Evolutionary conservation across 2,113 vertebrate species (phyloP).

Genomic region (Ochotona princeps): DNA sequence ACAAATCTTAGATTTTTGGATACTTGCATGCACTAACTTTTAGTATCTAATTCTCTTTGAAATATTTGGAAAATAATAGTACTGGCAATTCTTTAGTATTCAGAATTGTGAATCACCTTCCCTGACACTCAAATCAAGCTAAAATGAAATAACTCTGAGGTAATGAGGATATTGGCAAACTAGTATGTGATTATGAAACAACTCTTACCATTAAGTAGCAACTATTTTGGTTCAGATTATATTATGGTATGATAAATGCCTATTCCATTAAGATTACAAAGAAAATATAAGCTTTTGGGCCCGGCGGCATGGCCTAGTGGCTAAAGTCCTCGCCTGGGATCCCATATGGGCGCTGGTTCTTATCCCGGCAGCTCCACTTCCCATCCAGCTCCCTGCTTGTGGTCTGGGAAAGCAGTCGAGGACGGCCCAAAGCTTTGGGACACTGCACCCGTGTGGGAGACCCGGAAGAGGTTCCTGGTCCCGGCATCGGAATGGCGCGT

Average conservation of each 20-base stretch:
- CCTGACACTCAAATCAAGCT: constrained; percentile 21
- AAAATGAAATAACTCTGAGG: constrained; percentile 44
- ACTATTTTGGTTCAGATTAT: constrained; percentile 14
- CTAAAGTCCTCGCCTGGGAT: too few relatives aligned
- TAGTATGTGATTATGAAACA: constrained; percentile 49
- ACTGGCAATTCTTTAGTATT: constrained; percentile 33
- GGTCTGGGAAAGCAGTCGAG: too few relatives aligned
- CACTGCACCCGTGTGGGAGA: too few relatives aligned
- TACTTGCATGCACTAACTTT: constrained; percentile 25
- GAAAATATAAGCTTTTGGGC: constrained; percentile 34
- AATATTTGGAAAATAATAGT: neutral
- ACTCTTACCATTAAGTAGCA: constrained; percentile 16
- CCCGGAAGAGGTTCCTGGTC: too few relatives aligned
- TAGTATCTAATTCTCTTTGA: neutral
- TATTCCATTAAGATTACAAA: constrained; percentile 29
- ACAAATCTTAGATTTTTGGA: constrained; percentile 37
- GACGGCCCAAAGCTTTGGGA: too few relatives aligned
- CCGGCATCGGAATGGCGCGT: too few relatives aligned
- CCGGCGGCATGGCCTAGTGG: too few relatives aligned
- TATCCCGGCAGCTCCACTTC: too few relatives aligned
- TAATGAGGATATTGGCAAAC: constrained; percentile 53
- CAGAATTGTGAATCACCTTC: constrained; percentile 37
- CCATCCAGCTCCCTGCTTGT: too few relatives aligned
- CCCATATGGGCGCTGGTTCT: too few relatives aligned
- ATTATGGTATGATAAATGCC: constrained; percentile 3